These are phyloP conservation scores for Zaprionus nigranus DNA, from an alignment of 1,140 invertebrate species.

Conservation along the genomic window DNA sequence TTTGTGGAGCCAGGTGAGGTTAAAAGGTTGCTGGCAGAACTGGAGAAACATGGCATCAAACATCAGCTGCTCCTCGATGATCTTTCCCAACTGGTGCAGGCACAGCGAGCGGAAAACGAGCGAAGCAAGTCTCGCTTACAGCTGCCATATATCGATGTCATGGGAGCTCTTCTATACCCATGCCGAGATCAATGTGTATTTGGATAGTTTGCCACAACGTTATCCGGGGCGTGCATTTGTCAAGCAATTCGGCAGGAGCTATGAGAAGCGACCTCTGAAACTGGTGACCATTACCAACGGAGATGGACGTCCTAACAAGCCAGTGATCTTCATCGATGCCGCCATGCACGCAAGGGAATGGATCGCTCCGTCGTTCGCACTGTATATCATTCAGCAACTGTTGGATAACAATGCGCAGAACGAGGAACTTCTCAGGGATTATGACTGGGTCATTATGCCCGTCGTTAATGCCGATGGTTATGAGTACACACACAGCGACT, in stretches of 20 bases:
- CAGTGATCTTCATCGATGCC: slow-evolving; percentile 86
- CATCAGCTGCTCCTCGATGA: slow-evolving; percentile 74
- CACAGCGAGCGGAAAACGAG: slow-evolving; percentile 53
- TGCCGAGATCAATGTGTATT: slow-evolving; percentile 85
- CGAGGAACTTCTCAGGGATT: slow-evolving; percentile 84
- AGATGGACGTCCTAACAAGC: slow-evolving; percentile 81
- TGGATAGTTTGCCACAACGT: slow-evolving; percentile 84
- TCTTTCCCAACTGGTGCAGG: slow-evolving; percentile 48
- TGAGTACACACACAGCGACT: slow-evolving; percentile 69
- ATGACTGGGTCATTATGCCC: slow-evolving; percentile 87
- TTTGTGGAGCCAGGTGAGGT: slow-evolving; percentile 76
- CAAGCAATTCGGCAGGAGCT: slow-evolving; percentile 84
- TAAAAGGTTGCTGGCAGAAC: slow-evolving; percentile 52
- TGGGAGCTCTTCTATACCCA: slow-evolving; percentile 66
- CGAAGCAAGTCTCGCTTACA: slow-evolving; percentile 30
- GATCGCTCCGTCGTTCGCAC: slow-evolving; percentile 87
- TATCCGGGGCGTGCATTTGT: slow-evolving; percentile 85
- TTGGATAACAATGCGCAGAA: slow-evolving; percentile 85
- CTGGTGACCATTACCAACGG: slow-evolving; percentile 85
- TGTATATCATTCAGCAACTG: slow-evolving; percentile 88
- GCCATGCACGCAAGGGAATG: slow-evolving; percentile 90
- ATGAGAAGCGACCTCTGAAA: slow-evolving; percentile 85
- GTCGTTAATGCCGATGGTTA: slow-evolving; percentile 86
- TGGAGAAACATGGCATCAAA: slow-evolving; percentile 49
- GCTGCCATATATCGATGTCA: slow-evolving; percentile 54